A percentile compares a stretch with the other conserved stretches of the same genome.
phyloP scores from a whole-genome alignment of 2,113 vertebrate species.

The Stegastes partitus region DNA sequence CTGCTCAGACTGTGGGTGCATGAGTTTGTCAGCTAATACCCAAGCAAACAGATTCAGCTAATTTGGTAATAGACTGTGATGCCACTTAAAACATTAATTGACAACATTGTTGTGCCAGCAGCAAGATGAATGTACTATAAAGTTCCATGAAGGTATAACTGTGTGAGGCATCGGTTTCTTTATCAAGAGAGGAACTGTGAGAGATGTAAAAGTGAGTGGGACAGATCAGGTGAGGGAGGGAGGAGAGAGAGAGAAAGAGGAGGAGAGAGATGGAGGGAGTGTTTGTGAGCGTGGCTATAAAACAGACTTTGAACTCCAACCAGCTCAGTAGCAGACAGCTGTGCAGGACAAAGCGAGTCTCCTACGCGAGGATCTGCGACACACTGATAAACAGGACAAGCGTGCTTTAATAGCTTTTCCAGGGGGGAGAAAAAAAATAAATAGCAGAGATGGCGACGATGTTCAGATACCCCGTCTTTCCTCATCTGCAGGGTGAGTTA shows the following conservation, averaged over 20 bases:
- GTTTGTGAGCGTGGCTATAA: slow-evolving; percentile 61
- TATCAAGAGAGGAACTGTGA: not conserved
- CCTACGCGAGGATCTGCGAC: slow-evolving; percentile 15
- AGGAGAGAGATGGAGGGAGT: not conserved
- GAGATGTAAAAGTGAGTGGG: slow-evolving; percentile 27
- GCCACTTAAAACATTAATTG: too few species aligned
- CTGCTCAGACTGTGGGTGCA: not conserved
- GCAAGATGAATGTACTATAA: not conserved
- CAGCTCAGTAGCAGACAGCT: slow-evolving; percentile 67
- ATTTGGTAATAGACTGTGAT: not conserved
- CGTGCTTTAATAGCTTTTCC: slow-evolving; percentile 18
- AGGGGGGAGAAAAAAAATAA: slow-evolving; percentile 24
- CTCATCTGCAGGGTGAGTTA: slow-evolving; percentile 84
- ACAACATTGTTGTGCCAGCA: not conserved
- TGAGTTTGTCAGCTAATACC: not conserved
- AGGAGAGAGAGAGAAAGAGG: not conserved
- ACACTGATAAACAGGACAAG: slow-evolving; percentile 33
- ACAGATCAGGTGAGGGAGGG: slow-evolving; percentile 37
- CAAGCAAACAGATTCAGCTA: not conserved
- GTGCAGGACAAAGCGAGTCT: slow-evolving; percentile 50
- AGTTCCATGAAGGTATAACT: not conserved
- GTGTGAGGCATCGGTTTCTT: not conserved
- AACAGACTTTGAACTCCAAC: slow-evolving; percentile 62
- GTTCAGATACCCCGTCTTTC: slow-evolving; percentile 82
- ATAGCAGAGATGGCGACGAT: slow-evolving; percentile 77